These are phyloP conservation scores for Melanaphis sacchari DNA, from an alignment of 1,140 invertebrate species.

Conservation along the genomic window DNA sequence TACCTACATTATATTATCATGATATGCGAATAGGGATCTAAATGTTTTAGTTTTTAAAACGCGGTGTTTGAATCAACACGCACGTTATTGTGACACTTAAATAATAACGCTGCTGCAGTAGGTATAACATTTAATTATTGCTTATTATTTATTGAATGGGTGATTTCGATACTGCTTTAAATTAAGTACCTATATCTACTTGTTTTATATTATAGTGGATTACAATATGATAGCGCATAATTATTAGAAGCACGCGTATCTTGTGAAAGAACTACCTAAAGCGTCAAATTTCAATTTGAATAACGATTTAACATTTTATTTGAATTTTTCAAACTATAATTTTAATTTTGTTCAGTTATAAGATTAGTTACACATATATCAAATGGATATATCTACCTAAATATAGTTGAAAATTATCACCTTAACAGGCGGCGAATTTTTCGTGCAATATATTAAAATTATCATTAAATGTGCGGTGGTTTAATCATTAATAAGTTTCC, in stretches of 20 bases:
- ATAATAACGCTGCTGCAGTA: background rate
- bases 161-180: background rate
- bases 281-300: no score
- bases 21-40: background rate
- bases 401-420: no score
- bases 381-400: no score
- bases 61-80: background rate
- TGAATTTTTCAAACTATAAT: background rate
- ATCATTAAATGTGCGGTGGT: no score
- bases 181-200: no score
- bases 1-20: background rate
- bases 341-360: background rate
- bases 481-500: no score
- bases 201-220: no score
- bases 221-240: no score
- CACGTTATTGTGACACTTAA: background rate
- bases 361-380: background rate
- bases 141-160: background rate
- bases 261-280: no score
- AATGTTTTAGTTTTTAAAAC: background rate
- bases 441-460: no score
- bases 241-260: no score
- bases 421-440: no score
- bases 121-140: background rate
- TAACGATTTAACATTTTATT: background rate